Percentiles rank a stretch among this genome's conserved stretches.
Conservation (phyloP, 2,113 vertebrate species). For the Setophaga coronata region DNA sequence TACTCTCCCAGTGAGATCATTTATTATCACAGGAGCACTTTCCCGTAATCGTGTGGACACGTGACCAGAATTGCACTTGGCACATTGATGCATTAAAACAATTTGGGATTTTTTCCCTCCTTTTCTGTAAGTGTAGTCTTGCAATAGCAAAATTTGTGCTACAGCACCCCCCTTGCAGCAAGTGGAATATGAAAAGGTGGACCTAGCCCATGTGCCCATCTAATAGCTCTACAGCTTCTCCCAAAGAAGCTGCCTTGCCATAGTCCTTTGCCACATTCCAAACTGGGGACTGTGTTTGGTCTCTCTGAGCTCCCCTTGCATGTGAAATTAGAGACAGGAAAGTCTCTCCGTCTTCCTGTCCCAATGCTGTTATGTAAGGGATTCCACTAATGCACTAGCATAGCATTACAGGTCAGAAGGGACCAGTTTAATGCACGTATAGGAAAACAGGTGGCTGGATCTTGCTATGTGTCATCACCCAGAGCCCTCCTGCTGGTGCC, state of each 20-base stretch:
- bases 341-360: neutral
- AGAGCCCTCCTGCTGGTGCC: neutral
- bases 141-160: neutral
- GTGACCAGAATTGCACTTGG: conserved; percentile 41
- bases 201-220: neutral
- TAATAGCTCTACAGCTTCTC: neutral
- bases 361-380: neutral
- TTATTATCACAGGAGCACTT: conserved; percentile 40
- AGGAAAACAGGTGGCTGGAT: neutral
- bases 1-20: conserved; percentile 46
- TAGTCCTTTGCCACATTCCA: neutral
- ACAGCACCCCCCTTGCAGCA: neutral
- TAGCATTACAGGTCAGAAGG: neutral
- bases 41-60: conserved; percentile 7
- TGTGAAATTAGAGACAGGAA: conserved; percentile 11
- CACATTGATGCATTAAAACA: neutral
- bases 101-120: neutral
- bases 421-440: neutral
- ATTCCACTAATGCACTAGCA: neutral
- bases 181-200: neutral
- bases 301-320: neutral
- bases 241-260: neutral
- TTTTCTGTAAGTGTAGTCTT: neutral
- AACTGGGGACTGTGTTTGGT: neutral
- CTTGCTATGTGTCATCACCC: neutral